Percentiles rank a stretch among this genome's conserved stretches.
phyloP scores from a whole-genome alignment of 2,113 vertebrate species.

The Sus scrofa region T2T-Sscrofa CM000814.6:145745001-145745500 shows the following conservation, averaged over 20 bases:
- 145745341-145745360: neutral
- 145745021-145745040: neutral
- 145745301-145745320: neutral
- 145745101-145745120: neutral
- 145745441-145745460: neutral
- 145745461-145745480: neutral
- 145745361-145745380: conserved; percentile 8
- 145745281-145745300: neutral
- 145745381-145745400: neutral
- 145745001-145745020: neutral
- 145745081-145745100: neutral
- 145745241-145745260: neutral
- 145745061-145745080: neutral
- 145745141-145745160: neutral
- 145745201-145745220: neutral
- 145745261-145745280: neutral
- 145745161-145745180: neutral
- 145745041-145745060: neutral
- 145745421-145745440: neutral
- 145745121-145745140: neutral
- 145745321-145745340: neutral
- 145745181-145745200: neutral
- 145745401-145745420: neutral
- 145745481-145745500: neutral
- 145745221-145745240: neutral